Evolutionary conservation across 2,888 invertebrate species (phyloP).

Genomic region (Spisula subtruncata): DNA sequence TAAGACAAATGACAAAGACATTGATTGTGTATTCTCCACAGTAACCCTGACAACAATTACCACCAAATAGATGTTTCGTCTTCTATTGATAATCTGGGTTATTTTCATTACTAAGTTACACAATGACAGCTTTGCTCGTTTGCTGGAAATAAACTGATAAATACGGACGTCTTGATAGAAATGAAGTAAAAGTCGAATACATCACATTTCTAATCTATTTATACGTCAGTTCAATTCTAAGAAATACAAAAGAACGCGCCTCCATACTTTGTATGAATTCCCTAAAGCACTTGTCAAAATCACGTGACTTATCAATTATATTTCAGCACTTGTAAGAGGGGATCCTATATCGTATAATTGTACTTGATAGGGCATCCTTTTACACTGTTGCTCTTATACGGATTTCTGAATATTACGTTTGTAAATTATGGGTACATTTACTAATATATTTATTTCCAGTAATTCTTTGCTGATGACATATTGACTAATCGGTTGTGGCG

Average conservation of each 20-base stretch:
- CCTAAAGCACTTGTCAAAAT: not conserved
- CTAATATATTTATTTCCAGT: too few relatives aligned
- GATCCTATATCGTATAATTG: not conserved
- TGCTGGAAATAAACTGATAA: not conserved
- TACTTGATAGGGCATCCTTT: not conserved
- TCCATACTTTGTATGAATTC: not conserved
- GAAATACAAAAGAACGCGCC: not conserved
- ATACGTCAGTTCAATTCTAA: not conserved
- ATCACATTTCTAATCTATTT: conserved; percentile 24
- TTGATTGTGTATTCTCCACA: not conserved
- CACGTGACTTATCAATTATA: conserved; percentile 1
- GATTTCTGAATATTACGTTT: not conserved
- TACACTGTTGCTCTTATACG: not conserved
- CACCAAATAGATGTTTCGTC: not conserved
- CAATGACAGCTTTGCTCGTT: not conserved
- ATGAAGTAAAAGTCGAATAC: conserved; percentile 15
- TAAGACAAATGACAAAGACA: not conserved
- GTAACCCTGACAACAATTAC: not conserved
- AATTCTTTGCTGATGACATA: too few relatives aligned
- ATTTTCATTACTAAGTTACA: not conserved
- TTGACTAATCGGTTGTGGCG: too few relatives aligned
- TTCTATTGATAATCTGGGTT: not conserved
- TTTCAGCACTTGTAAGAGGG: not conserved
- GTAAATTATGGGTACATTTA: too few relatives aligned
- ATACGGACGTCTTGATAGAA: not conserved